Evolutionary conservation across 2,113 vertebrate genomes (phyloP).

Genomic region (Deroptyus accipitrinus): DNA sequence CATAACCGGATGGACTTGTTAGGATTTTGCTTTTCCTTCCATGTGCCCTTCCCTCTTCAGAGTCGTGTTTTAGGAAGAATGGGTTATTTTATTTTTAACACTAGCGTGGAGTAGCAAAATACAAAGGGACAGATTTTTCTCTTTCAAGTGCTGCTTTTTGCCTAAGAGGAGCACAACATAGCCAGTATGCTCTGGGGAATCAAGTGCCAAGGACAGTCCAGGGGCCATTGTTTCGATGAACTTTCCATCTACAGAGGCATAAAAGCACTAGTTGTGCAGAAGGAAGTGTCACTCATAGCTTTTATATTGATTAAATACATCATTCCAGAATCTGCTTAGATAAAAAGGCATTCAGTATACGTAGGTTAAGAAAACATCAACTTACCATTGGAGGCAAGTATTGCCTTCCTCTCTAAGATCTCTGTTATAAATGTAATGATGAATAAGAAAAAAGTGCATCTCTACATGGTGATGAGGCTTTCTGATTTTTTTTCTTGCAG

Average conservation of each 20-base stretch:
- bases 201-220: neutral
- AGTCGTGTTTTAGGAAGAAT: neutral
- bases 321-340: neutral
- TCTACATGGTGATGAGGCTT: neutral
- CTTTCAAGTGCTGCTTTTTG: slow-evolving; percentile 42
- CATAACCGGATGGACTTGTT: neutral
- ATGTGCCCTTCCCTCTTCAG: neutral
- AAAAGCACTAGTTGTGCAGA: slow-evolving; percentile 25
- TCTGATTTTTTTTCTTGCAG: slow-evolving; percentile 48
- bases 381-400: neutral
- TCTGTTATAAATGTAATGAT: neutral
- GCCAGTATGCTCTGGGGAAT: slow-evolving; percentile 6
- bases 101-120: neutral
- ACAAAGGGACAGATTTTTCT: slow-evolving; percentile 39
- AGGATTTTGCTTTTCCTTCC: neutral
- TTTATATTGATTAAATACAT: neutral
- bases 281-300: neutral
- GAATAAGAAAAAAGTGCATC: neutral
- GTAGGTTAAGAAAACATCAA: neutral
- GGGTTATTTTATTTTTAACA: slow-evolving; percentile 27
- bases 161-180: neutral
- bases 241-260: slow-evolving; percentile 25
- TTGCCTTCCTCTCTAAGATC: neutral
- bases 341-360: neutral
- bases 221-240: slow-evolving; percentile 13